phyloP scores from a whole-genome alignment of 1,140 invertebrate species.

The Onthophagus taurus region DNA sequence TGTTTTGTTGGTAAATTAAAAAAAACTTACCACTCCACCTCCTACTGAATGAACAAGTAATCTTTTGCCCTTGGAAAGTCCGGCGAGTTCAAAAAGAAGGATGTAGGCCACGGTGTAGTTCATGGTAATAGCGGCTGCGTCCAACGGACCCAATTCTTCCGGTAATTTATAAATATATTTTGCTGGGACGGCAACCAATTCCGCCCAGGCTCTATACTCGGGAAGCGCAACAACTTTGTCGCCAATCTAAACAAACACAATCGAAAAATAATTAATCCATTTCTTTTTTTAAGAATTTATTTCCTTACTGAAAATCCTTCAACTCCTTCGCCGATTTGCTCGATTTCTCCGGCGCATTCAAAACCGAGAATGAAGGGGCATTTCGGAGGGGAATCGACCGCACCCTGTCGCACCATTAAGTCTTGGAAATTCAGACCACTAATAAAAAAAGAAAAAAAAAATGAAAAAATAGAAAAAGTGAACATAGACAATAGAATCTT shows the following conservation, averaged over 20 bases:
- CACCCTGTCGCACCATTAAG: constrained; percentile 75
- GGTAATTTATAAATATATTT: constrained; percentile 73
- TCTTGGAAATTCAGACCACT: constrained; percentile 78
- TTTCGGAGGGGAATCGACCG: constrained; percentile 74
- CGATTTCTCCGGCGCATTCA: constrained; percentile 78
- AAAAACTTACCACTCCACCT: constrained; percentile 74
- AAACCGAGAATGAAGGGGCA: constrained; percentile 80
- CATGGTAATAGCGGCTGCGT: constrained; percentile 75
- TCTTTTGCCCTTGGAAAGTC: constrained; percentile 66
- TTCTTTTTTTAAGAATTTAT: no score
- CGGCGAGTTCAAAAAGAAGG: constrained; percentile 74
- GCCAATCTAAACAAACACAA: constrained; percentile 71
- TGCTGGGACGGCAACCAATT: constrained; percentile 66
- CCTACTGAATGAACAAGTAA: constrained; percentile 78
- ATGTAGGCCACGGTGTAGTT: constrained; percentile 82
- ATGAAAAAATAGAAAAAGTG: no score
- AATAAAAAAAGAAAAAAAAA: constrained; percentile 34
- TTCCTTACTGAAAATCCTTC: constrained; percentile 72
- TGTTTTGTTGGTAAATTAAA: no score
- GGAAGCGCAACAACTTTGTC: constrained; percentile 77
- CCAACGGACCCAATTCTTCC: constrained; percentile 62
- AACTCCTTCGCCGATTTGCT: constrained; percentile 72
- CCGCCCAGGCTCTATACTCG: constrained; percentile 77
- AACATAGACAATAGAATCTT: no score
- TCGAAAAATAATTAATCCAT: no score